Conservation (phyloP, 2,797 vertebrate species). For the Odontamblyopus rebecca region DNA sequence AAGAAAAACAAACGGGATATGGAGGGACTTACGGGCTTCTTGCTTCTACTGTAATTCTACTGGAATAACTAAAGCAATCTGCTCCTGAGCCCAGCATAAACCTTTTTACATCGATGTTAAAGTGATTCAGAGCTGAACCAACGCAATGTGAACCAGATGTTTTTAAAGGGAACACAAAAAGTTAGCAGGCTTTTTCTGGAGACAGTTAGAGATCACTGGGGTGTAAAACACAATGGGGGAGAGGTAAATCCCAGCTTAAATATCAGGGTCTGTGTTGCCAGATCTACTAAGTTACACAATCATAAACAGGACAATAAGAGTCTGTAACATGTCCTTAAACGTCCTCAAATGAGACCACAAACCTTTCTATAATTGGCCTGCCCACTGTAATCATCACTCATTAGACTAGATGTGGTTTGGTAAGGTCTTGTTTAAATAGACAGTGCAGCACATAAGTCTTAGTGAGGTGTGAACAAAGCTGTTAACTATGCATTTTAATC, state of each 20-base stretch:
- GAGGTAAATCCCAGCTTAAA: constrained; percentile 61
- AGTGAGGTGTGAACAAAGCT: not conserved
- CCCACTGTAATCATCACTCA: constrained; percentile 39
- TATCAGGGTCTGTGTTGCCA: constrained; percentile 42
- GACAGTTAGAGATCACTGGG: constrained; percentile 56
- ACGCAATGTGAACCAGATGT: constrained; percentile 72
- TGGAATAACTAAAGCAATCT: constrained; percentile 53
- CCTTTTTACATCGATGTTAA: constrained; percentile 62
- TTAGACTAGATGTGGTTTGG: constrained; percentile 33
- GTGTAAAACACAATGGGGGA: constrained; percentile 58
- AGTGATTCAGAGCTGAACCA: constrained; percentile 58
- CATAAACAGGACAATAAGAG: constrained; percentile 45
- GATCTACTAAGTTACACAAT: constrained; percentile 44
- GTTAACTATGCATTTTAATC: not conserved
- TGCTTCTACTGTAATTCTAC: constrained; percentile 44
- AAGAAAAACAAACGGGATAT: constrained; percentile 43
- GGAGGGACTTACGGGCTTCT: constrained; percentile 46
- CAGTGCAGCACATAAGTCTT: constrained; percentile 14
- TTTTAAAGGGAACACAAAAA: constrained; percentile 47
- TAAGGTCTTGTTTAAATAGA: constrained; percentile 33
- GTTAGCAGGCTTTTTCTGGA: constrained; percentile 44
- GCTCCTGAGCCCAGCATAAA: constrained; percentile 56
- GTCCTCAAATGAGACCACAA: constrained; percentile 26
- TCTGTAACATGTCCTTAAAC: constrained; percentile 42
- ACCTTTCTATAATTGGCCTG: constrained; percentile 11